Evolutionary conservation across 2,797 vertebrate genomes (phyloP).

Genomic region (Poeciliopsis infans): DNA sequence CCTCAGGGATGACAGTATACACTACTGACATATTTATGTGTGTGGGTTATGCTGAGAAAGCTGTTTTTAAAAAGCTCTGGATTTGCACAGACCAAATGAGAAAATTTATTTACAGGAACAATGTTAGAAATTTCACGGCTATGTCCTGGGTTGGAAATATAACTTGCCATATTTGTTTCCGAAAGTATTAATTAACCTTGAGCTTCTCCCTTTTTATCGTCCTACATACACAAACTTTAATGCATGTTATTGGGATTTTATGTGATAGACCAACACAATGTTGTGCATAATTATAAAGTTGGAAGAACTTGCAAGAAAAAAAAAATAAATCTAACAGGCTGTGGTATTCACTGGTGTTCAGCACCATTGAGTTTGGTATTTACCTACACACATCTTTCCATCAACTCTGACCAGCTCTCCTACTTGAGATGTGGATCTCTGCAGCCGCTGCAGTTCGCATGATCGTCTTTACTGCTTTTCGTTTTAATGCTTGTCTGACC

Average conservation of each 20-base stretch:
- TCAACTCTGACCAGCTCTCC: neutral
- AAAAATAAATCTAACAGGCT: neutral
- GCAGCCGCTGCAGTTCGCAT: neutral
- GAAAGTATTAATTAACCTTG: neutral
- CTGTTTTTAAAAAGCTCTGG: slow-evolving; percentile 42
- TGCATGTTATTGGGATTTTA: neutral
- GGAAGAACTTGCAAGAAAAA: neutral
- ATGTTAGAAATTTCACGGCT: slow-evolving; percentile 30
- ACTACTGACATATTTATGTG: slow-evolving; percentile 56
- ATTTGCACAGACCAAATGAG: slow-evolving; percentile 55
- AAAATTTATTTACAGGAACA: slow-evolving; percentile 51
- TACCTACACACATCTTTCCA: neutral
- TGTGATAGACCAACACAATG: neutral
- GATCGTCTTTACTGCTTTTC: neutral
- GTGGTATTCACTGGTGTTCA: neutral
- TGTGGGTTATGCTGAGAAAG: slow-evolving; percentile 36
- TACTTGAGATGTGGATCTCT: neutral
- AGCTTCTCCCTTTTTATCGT: neutral
- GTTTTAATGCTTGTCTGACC: neutral
- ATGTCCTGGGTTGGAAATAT: slow-evolving; percentile 19
- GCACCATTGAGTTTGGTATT: neutral
- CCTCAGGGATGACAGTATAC: slow-evolving; percentile 65
- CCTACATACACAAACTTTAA: neutral
- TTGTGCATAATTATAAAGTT: neutral
- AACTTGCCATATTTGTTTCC: neutral